Base-by-base conservation (phyloP, 2,888 invertebrate genomes). In the Malacosoma neustria region DNA sequence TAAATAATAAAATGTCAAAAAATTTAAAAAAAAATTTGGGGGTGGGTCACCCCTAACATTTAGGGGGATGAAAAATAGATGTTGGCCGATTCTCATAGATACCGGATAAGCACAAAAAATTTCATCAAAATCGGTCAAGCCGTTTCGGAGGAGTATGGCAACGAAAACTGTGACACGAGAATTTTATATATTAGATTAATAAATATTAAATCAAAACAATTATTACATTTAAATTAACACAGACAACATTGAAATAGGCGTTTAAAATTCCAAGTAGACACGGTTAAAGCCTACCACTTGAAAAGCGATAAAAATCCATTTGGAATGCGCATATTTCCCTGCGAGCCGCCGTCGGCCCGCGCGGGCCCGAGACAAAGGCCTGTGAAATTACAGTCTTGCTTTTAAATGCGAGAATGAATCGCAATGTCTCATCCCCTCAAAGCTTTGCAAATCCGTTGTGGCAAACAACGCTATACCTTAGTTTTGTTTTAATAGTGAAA, bases 401-500 rank as follows among this genome's bases (percentile, higher is more conserved):
- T 84, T 82, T 79, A 82, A 82, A 79, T 76, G 77, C 76, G 75
- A 64, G 79, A 76, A 79, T 81, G 82, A 82, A 77, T 80, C 72
- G 72, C 77, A 71, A 71, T 74, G 81, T 79, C 80, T 76, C 77
- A 64, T 75, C 68, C 72, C 70, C 69, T 80, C 80, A 80, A 77
- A 80, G 80, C 79, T 73, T 73, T 72, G 70, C 72, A 60, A 60
- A 60, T 62, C 61, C 54, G 61, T 57, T 62, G 64, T 65, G 65
- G 57, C 61, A 65, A 61, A 61, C 54, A 55, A 51, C 57, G 52
- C 57, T 53, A 55, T 55, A 51, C 49, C 48, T 41, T 38, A 42
- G 45, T 53, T 61, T 65, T 65, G 57, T 61, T 67, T 40, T 22
- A 22, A 22, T 9, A 22, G 22, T 22, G 22, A 5, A 22, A 9